Evolutionary conservation across 2,888 invertebrate genomes (phyloP).

Genomic region (Hemaris fuciformis): DNA sequence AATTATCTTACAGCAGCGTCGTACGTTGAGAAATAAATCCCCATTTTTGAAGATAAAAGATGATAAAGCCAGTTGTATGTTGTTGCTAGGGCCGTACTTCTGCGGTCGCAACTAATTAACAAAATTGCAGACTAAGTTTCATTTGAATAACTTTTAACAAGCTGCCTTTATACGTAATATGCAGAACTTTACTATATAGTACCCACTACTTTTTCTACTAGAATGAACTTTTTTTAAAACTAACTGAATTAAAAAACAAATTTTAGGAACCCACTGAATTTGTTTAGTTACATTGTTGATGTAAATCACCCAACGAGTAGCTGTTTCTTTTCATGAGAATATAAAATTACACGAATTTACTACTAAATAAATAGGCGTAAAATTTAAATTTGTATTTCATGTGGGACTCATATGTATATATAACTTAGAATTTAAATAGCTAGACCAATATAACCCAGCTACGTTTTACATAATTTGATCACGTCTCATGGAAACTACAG

Average conservation of each 20-base stretch:
- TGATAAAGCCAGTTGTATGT: not conserved
- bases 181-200: not conserved
- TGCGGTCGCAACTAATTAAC: slow-evolving; percentile 7
- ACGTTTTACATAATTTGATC: no score
- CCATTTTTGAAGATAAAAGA: not conserved
- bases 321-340: not conserved
- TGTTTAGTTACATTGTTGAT: not conserved
- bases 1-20: no score
- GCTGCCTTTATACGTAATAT: not conserved
- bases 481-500: no score
- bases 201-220: not conserved
- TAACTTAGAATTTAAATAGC: no score
- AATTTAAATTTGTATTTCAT: no score
- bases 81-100: not conserved
- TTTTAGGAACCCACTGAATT: not conserved
- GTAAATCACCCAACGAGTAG: not conserved
- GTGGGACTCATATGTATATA: no score
- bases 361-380: no score
- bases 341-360: no score
- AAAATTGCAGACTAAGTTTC: slow-evolving; percentile 5
- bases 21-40: not conserved
- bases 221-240: not conserved
- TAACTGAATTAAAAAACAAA: not conserved
- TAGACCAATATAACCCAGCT: no score
- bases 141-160: slow-evolving; percentile 6